phyloP scores from a whole-genome alignment of 2,797 vertebrate genomes.

The Pseudochirops corinnae region DNA sequence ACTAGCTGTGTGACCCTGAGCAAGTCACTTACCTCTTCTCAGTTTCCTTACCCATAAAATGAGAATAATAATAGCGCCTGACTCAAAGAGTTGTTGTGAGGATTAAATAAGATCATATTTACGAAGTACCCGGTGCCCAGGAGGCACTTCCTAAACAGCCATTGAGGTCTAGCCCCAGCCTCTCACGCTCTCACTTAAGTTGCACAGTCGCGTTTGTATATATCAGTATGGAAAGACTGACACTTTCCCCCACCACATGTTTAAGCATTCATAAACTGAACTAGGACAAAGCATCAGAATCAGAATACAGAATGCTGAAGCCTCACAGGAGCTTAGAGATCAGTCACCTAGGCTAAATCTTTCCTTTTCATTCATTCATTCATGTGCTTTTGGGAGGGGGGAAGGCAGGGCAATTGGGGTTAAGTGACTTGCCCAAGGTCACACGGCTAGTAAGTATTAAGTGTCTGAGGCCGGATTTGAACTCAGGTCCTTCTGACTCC shows the following conservation, averaged over 20 bases:
- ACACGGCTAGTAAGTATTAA: no score
- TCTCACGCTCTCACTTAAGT: neutral
- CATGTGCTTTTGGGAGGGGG: no score
- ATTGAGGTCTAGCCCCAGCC: neutral
- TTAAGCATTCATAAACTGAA: neutral
- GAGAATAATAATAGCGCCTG: neutral
- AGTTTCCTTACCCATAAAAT: neutral
- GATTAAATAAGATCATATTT: neutral
- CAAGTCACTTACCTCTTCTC: neutral
- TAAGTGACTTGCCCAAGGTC: no score
- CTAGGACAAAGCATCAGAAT: neutral
- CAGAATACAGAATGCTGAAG: neutral
- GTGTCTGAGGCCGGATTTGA: no score
- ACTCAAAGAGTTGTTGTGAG: neutral
- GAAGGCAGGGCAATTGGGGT: no score
- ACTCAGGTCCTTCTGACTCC: no score
- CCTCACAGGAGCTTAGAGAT: neutral
- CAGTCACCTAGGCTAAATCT: neutral
- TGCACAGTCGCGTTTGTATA: neutral
- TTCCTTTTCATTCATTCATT: neutral
- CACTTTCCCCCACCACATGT: neutral
- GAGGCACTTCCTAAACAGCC: neutral
- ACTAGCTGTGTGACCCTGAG: neutral
- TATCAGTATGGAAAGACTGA: neutral
- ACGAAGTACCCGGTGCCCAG: neutral